phyloP scores from a whole-genome alignment of 2,797 vertebrate species.

The Ctenochaetus hawaiiensis region DNA sequence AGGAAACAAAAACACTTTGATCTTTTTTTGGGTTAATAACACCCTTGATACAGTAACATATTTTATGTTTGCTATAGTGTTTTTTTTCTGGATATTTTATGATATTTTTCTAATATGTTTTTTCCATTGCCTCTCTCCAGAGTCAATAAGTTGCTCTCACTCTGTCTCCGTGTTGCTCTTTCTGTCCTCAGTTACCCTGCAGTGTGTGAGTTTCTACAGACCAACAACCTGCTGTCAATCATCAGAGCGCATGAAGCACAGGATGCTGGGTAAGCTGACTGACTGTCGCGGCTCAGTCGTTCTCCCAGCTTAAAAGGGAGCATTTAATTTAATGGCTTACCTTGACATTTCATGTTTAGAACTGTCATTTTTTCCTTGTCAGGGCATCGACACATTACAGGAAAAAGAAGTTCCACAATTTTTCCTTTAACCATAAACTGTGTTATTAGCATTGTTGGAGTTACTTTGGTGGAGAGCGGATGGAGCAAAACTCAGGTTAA shows the following conservation, averaged over 20 bases:
- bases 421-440: slow-evolving; percentile 19
- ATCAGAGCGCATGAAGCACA: slow-evolving; percentile 99
- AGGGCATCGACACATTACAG: slow-evolving; percentile 29
- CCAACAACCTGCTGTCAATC: slow-evolving; percentile 99
- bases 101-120: slow-evolving; percentile 16
- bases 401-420: slow-evolving; percentile 16
- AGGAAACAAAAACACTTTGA: slow-evolving; percentile 3
- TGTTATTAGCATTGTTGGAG: slow-evolving; percentile 31
- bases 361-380: slow-evolving; percentile 36
- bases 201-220: slow-evolving; percentile 98
- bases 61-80: slow-evolving; percentile 10
- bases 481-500: slow-evolving; percentile 27
- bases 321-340: slow-evolving; percentile 57
- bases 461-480: slow-evolving; percentile 18
- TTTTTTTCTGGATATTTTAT: not conserved
- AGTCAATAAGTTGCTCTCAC: slow-evolving; percentile 3
- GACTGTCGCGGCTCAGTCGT: slow-evolving; percentile 35
- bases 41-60: not conserved
- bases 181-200: slow-evolving; percentile 91
- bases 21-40: slow-evolving; percentile 34
- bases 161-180: not conserved
- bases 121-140: not conserved
- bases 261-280: slow-evolving; percentile 92
- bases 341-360: slow-evolving; percentile 51
- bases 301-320: slow-evolving; percentile 45